These are phyloP conservation scores for Ruditapes philippinarum DNA, from an alignment of 1,140 invertebrate genomes.

Conservation along the genomic window DNA sequence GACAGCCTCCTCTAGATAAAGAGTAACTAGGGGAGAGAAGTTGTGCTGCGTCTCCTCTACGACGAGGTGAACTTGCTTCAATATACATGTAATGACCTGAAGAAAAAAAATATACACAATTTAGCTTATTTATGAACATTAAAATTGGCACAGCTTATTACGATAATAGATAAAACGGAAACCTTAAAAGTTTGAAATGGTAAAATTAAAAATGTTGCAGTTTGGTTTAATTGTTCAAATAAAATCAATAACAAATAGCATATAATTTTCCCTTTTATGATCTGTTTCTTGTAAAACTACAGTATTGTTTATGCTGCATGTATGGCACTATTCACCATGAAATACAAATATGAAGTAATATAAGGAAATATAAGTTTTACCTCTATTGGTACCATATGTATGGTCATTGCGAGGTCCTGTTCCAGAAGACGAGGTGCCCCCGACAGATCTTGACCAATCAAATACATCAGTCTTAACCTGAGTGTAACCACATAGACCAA, in stretches of 20 bases:
- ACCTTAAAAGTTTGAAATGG: no score
- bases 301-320: no score
- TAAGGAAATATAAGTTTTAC: constrained; percentile 60
- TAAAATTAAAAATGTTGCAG: no score
- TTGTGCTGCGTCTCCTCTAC: constrained; percentile 79
- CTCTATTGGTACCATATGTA: constrained; percentile 77
- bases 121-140: no score
- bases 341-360: no score
- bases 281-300: no score
- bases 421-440: constrained; percentile 72
- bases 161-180: no score
- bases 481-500: constrained; percentile 79
- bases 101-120: constrained; percentile 26
- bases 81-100: constrained; percentile 83
- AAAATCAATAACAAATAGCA: no score
- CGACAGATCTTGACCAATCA: constrained; percentile 81
- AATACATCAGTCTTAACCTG: constrained; percentile 81
- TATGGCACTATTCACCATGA: no score
- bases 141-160: no score
- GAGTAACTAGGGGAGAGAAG: constrained; percentile 69
- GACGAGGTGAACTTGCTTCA: constrained; percentile 80
- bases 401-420: constrained; percentile 83
- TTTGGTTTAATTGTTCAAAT: no score
- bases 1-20: constrained; percentile 70
- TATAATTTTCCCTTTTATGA: no score